phyloP scores from a whole-genome alignment of 2,888 invertebrate genomes.

The Brassicogethes aeneus region DNA sequence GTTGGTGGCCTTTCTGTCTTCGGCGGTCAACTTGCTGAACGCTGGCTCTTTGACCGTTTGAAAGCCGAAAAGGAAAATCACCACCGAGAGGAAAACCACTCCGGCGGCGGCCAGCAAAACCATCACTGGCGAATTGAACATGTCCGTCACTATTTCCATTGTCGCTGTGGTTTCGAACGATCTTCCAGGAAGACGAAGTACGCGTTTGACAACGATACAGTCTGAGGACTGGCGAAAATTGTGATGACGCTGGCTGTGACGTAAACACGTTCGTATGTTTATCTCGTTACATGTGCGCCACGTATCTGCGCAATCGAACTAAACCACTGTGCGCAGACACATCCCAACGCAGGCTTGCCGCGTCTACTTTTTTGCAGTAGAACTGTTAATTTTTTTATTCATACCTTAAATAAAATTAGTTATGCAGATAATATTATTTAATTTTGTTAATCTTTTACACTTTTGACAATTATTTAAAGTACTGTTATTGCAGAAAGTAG shows the following conservation, averaged over 20 bases:
- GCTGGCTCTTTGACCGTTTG: conserved; percentile 56
- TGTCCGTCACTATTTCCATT: conserved; percentile 54
- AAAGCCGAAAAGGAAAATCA: conserved; percentile 31
- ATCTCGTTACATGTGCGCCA: conserved; percentile 20
- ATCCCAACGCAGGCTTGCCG: no score
- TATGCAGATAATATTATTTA: no score
- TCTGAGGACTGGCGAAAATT: conserved; percentile 24
- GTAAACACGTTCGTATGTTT: conserved; percentile 44
- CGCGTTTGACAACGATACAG: conserved; percentile 24
- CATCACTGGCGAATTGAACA: conserved; percentile 49
- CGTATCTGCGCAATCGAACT: conserved; percentile 19
- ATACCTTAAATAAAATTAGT: no score
- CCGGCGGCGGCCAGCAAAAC: conserved; percentile 50
- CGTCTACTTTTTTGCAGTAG: no score
- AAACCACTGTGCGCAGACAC: background rate
- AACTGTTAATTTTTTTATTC: no score
- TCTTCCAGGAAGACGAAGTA: no score
- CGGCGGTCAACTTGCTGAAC: conserved; percentile 61
- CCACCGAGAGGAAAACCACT: conserved; percentile 30
- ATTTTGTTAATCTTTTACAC: no score
- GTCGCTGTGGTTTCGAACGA: conserved; percentile 15
- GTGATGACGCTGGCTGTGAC: conserved; percentile 63
- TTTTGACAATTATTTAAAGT: no score
- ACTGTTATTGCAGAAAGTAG: no score
- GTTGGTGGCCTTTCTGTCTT: conserved; percentile 58